Evolutionary conservation across 2,113 vertebrate genomes (phyloP), one percentile per base, ranked within the genome.

Genomic region (Anseranas semipalmata): DNA sequence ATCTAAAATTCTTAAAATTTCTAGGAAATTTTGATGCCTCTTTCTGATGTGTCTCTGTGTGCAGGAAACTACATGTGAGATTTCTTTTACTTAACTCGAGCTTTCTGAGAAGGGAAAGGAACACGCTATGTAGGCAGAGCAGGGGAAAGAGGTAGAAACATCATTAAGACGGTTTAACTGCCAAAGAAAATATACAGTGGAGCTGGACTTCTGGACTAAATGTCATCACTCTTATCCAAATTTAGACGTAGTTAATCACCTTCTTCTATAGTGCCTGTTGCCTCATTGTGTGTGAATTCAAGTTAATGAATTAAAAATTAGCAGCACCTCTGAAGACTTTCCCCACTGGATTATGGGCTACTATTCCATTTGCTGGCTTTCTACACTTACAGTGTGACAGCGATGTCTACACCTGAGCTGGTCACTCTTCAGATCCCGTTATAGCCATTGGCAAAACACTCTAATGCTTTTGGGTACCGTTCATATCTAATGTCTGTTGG

Each of bases 261-360:
- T 22, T 65, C 12, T 79, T 88, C 30, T 39, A 4, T 55, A 46
- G 13, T 45, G 45, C 32, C 43, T 52, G 15, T 68, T 27, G 15
- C 72, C 30, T 76, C 35, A 43, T 4, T 63, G 24, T 46, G 15
- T 2, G 0, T 59, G 62, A 33, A 56, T 45, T 41, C n/a, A 67
- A 19, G 14, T 52, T 15, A 85, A 63, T 28, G 12, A 77, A 62
- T 55, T 84, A 77, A 87, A 74, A 73, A 43, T 43, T 52, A 62
- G 33, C 25, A 77, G 17, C 13, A 21, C 5, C 14, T 77, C 67
- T 53, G 55, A 67, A 78, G 80, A 17, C 12, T 63, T 73, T 65
- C 4, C 4, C 15, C 1, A 1, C 12, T 46, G 20, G 12, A 7
- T 50, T 6, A 45, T 12, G 16, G 9, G 7, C 0, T 27, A 32